A percentile compares a stretch with the other conserved stretches of the same genome.
phyloP scores from a whole-genome alignment of 2,797 vertebrate genomes.

The Tachyglossus aculeatus region DNA sequence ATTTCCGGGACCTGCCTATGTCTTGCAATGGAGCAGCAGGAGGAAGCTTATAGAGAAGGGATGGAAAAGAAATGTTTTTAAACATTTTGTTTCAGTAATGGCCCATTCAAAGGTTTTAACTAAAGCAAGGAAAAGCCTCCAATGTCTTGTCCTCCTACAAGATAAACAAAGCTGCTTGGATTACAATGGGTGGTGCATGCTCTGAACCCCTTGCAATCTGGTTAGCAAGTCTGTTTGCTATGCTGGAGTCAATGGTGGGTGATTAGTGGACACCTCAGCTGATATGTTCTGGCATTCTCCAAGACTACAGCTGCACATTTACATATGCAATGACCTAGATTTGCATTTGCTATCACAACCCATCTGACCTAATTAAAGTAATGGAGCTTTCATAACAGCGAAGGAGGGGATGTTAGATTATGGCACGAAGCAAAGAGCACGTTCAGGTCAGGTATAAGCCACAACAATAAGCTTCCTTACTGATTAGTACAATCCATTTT shows the following conservation, averaged over 20 bases:
- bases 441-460: slow-evolving; percentile 29
- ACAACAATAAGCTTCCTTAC: neutral
- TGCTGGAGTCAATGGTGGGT: slow-evolving; percentile 74
- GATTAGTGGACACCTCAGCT: slow-evolving; percentile 78
- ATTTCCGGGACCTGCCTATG: too few relatives aligned
- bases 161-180: neutral
- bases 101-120: too few relatives aligned
- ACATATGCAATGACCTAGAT: slow-evolving; percentile 92
- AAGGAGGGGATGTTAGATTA: slow-evolving; percentile 32
- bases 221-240: slow-evolving; percentile 42
- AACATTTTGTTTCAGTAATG: too few relatives aligned
- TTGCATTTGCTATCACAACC: slow-evolving; percentile 84
- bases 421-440: neutral
- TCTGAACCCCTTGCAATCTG: neutral
- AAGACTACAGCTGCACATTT: slow-evolving; percentile 88
- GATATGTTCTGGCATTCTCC: slow-evolving; percentile 81
- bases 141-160: slow-evolving; percentile 1
- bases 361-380: slow-evolving; percentile 84
- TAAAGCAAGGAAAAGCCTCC: slow-evolving; percentile 13
- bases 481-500: neutral
- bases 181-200: fast-evolving
- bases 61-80: too few relatives aligned
- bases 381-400: slow-evolving; percentile 36
- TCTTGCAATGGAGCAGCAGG: too few relatives aligned
- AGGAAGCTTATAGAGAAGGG: too few relatives aligned